A percentile compares a stretch with the other conserved stretches of the same genome.
Conservation (phyloP, 1,140 invertebrate genomes). For the Drosophila bipectinata region DNA sequence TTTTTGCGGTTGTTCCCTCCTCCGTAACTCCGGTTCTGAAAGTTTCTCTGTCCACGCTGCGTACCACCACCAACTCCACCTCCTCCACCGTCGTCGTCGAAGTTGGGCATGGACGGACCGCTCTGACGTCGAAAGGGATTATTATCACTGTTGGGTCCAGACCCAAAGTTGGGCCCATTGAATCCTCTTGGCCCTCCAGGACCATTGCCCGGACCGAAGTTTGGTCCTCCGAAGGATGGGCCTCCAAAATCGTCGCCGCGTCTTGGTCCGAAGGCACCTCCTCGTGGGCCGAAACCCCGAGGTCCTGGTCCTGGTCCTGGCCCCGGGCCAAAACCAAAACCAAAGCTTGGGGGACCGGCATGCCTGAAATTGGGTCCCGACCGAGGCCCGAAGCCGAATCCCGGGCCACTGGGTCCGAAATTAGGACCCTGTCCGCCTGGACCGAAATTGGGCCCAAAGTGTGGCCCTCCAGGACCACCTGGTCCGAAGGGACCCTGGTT, state of each 20-base stretch:
- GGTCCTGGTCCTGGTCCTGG: constrained; percentile 30
- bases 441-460: constrained; percentile 15
- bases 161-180: constrained; percentile 29
- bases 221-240: constrained; percentile 26
- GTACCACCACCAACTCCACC: constrained; percentile 11
- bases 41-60: constrained; percentile 32
- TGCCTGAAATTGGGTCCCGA: constrained; percentile 37
- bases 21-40: constrained; percentile 38
- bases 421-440: constrained; percentile 15
- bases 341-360: constrained; percentile 15
- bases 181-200: constrained; percentile 25
- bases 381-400: constrained; percentile 34
- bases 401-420: constrained; percentile 35
- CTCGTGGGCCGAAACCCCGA: constrained; percentile 2
- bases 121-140: constrained; percentile 63
- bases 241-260: constrained; percentile 35
- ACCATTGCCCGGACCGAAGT: constrained; percentile 35
- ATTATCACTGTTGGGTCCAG: constrained; percentile 41
- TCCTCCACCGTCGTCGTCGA: constrained; percentile 37
- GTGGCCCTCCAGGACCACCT: constrained; percentile 17
- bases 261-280: constrained; percentile 20
- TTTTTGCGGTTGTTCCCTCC: constrained; percentile 44
- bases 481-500: not conserved
- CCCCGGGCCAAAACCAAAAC: constrained; percentile 22
- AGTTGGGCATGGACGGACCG: constrained; percentile 37